These are phyloP conservation scores for Copidosoma floridanum DNA, from an alignment of 1,140 invertebrate species.

Conservation along the genomic window DNA sequence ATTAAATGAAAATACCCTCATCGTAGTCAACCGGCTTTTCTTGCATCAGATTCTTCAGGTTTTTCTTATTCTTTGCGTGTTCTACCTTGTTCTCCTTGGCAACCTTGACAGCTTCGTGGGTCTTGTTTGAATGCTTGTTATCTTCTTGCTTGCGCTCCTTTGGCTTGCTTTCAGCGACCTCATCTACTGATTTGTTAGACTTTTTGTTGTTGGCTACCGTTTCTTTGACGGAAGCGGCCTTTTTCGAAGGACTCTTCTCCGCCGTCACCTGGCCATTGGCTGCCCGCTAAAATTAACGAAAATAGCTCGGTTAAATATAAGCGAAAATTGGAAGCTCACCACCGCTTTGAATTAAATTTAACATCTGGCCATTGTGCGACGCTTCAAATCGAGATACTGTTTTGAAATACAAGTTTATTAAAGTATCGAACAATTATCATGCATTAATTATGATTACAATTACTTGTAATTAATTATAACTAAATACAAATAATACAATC, in stretches of 20 bases:
- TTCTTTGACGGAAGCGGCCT: conserved; percentile 49
- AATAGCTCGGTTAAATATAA: conserved; percentile 18
- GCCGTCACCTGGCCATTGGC: conserved; percentile 53
- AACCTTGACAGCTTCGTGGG: conserved; percentile 51
- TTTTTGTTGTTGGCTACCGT: conserved; percentile 49
- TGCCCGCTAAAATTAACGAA: conserved; percentile 49
- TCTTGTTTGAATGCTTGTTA: conserved; percentile 45
- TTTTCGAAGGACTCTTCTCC: conserved; percentile 57
- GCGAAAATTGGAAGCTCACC: conserved; percentile 9
- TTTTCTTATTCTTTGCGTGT: conserved; percentile 59
- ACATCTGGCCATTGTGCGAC: too few species aligned
- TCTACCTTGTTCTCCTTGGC: conserved; percentile 56
- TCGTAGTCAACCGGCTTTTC: conserved; percentile 73
- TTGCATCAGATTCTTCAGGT: conserved; percentile 56
- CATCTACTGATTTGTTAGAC: conserved; percentile 43
- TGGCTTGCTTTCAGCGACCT: conserved; percentile 52
- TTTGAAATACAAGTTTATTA: too few species aligned
- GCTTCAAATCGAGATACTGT: too few species aligned
- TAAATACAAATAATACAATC: too few species aligned
- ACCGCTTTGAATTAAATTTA: background rate
- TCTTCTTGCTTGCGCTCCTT: conserved; percentile 56
- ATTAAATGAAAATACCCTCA: conserved; percentile 60
- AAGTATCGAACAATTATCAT: too few species aligned
- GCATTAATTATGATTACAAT: too few species aligned
- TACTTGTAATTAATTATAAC: too few species aligned